Evolutionary conservation across 1,140 invertebrate species (phyloP).

Genomic region (Calliphora vicina): DNA sequence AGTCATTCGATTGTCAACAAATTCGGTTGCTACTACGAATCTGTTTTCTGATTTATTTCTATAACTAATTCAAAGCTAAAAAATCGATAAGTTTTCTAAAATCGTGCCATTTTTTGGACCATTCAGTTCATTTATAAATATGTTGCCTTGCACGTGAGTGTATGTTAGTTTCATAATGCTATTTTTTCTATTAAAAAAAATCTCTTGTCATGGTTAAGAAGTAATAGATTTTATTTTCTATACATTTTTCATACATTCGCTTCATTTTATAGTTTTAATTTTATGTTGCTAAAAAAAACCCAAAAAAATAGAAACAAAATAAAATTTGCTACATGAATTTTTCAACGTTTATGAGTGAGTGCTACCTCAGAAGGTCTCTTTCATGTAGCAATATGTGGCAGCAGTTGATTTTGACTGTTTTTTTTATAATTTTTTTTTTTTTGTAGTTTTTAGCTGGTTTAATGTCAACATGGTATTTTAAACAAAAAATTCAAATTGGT

Average conservation of each 20-base stretch:
- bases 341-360: background rate
- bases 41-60: no score
- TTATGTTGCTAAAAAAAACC: background rate
- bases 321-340: background rate
- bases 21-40: no score
- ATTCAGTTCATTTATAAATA: background rate
- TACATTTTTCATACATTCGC: background rate
- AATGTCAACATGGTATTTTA: conserved; percentile 27
- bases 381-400: background rate
- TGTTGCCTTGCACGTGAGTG: background rate
- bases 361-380: conserved; percentile 8
- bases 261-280: background rate
- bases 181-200: background rate
- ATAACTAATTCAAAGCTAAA: no score
- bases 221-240: background rate
- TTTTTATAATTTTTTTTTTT: background rate
- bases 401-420: background rate
- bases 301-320: no score
- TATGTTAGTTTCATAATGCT: background rate
- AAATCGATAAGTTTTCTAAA: no score
- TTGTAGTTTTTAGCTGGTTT: conserved; percentile 24
- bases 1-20: no score
- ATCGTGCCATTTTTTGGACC: background rate
- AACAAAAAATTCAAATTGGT: background rate
- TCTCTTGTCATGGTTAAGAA: background rate